phyloP scores from a whole-genome alignment of 2,797 vertebrate genomes.

The Meriones psammophilus region DNA sequence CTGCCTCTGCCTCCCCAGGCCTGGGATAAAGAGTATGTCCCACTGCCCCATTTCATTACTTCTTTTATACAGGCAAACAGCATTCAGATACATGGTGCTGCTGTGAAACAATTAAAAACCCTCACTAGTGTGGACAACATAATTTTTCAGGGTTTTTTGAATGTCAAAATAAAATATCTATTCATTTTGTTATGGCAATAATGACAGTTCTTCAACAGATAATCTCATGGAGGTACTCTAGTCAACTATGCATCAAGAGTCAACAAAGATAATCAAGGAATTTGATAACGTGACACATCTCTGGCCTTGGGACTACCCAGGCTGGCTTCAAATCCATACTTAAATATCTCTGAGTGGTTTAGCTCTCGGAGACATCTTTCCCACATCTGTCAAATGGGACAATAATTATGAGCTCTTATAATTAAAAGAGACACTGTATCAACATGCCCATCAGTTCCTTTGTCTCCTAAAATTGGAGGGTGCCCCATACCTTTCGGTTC shows the following conservation, averaged over 20 bases:
- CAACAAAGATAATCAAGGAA: background rate
- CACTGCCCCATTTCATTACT: background rate
- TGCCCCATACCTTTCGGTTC: slow-evolving; percentile 14
- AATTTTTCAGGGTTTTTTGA: slow-evolving; percentile 38
- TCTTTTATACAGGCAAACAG: slow-evolving; percentile 23
- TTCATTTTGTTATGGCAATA: slow-evolving; percentile 19
- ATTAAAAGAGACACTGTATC: background rate
- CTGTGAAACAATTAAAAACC: slow-evolving; percentile 20
- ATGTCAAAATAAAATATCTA: slow-evolving; percentile 7
- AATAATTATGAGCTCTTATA: slow-evolving; percentile 24
- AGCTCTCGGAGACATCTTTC: background rate
- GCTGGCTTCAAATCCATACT: background rate
- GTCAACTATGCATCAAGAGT: background rate
- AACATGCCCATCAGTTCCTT: background rate
- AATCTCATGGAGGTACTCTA: background rate
- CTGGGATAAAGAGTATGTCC: background rate
- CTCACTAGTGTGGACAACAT: background rate
- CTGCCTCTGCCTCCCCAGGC: background rate
- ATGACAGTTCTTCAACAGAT: slow-evolving; percentile 1
- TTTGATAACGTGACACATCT: background rate
- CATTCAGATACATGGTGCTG: background rate
- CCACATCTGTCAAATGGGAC: background rate
- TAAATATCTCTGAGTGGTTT: background rate
- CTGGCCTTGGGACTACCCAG: background rate
- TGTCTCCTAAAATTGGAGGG: slow-evolving; percentile 12